These are phyloP conservation scores for Torymus aiolomorphi DNA, from an alignment of 2,888 invertebrate genomes.

Conservation along the genomic window DNA sequence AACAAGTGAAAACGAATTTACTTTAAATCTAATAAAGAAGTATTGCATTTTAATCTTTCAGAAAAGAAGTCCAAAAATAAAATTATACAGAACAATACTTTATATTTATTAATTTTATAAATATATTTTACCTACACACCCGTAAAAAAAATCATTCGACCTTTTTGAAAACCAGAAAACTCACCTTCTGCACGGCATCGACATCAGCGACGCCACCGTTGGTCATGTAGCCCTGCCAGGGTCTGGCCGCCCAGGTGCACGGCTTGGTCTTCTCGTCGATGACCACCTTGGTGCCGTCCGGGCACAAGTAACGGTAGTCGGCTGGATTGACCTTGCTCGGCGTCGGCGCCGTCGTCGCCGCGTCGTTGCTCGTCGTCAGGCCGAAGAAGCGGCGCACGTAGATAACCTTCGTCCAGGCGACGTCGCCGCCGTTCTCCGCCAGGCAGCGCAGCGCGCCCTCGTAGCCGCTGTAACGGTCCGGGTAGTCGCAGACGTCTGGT, in stretches of 20 bases:
- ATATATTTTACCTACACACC: too few relatives aligned
- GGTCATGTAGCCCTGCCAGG: constrained; percentile 88
- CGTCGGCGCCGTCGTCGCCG: constrained; percentile 76
- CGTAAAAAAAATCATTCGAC: too few relatives aligned
- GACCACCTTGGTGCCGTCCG: constrained; percentile 84
- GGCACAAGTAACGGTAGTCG: constrained; percentile 86
- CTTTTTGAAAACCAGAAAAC: not conserved
- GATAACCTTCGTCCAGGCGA: constrained; percentile 91
- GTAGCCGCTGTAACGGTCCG: constrained; percentile 90
- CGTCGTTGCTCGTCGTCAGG: constrained; percentile 73
- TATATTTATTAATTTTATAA: too few relatives aligned
- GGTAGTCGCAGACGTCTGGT: constrained; percentile 86
- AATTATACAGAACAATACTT: too few relatives aligned
- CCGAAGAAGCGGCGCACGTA: constrained; percentile 88
- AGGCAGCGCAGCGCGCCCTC: constrained; percentile 90
- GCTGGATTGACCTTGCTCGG: constrained; percentile 81
- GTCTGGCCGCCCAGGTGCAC: constrained; percentile 90
- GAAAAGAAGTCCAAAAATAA: too few relatives aligned
- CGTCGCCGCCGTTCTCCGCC: constrained; percentile 87
- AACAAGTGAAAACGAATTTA: too few relatives aligned
- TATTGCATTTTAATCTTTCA: too few relatives aligned
- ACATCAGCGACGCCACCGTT: constrained; percentile 78
- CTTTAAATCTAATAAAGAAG: too few relatives aligned
- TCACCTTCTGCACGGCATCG: constrained; percentile 68
- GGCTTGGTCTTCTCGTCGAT: constrained; percentile 79